Conservation (phyloP, 64 coral and sea anemone species). For the Acropora tenuis region DNA sequence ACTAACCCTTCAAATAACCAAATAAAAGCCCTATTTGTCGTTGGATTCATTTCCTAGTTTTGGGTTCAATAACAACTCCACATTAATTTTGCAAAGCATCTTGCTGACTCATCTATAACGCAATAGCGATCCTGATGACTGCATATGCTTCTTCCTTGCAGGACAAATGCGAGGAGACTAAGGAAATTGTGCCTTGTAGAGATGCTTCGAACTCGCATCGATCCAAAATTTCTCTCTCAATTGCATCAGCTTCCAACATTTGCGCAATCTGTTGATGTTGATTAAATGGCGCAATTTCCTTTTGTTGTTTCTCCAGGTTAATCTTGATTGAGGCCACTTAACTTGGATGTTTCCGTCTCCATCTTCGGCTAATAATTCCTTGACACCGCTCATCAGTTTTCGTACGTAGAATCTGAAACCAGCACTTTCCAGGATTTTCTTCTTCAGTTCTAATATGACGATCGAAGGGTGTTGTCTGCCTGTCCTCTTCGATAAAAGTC, state of each 20-base stretch:
- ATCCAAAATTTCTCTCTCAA: conserved; percentile 35
- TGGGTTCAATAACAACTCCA: no score
- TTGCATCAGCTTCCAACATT: conserved; percentile 2
- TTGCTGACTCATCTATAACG: no score
- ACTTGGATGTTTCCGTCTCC: neutral
- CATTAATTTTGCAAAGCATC: no score
- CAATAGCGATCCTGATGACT: no score
- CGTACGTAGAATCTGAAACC: neutral
- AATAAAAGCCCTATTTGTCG: no score
- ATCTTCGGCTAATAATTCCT: neutral
- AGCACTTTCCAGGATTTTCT: neutral
- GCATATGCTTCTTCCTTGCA: no score
- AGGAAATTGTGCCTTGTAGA: conserved; percentile 12
- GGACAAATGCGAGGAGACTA: neutral
- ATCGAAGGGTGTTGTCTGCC: no score
- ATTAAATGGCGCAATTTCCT: neutral
- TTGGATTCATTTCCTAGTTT: no score
- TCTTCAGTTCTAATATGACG: neutral
- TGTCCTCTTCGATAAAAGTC: no score
- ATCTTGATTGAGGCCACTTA: neutral
- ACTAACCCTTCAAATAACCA: no score
- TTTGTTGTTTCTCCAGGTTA: neutral
- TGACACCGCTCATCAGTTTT: neutral
- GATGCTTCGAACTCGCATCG: conserved; percentile 17
- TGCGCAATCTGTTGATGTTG: conserved; percentile 14